Evolutionary conservation across 2,113 vertebrate genomes (phyloP).

Genomic region (Lepisosteus oculatus): DNA sequence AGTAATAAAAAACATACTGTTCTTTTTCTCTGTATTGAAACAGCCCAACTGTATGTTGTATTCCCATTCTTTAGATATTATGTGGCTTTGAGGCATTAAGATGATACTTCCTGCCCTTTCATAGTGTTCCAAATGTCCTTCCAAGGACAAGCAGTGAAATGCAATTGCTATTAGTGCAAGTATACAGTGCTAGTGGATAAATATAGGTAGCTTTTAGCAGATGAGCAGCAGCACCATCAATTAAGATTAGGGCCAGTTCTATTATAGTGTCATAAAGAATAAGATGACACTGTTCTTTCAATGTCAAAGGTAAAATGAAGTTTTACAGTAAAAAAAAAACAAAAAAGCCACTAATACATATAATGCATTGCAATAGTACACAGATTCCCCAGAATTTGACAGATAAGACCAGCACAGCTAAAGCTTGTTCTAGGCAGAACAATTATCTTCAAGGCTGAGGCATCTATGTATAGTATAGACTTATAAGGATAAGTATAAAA

Average conservation of each 20-base stretch:
- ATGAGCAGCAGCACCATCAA: slow-evolving; percentile 75
- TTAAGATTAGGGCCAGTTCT: slow-evolving; percentile 69
- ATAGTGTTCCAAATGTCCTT: slow-evolving; percentile 61
- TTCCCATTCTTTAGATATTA: slow-evolving; percentile 29
- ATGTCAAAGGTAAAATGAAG: slow-evolving; percentile 76
- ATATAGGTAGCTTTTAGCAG: slow-evolving; percentile 83
- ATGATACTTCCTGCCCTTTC: slow-evolving; percentile 55
- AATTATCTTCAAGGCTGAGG: too few species aligned
- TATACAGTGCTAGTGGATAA: slow-evolving; percentile 70
- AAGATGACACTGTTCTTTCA: slow-evolving; percentile 57
- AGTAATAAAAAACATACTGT: neutral
- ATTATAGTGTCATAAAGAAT: slow-evolving; percentile 67
- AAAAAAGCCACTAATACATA: slow-evolving; percentile 51
- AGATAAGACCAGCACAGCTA: too few species aligned
- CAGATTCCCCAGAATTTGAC: slow-evolving; percentile 30
- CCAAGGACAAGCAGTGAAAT: slow-evolving; percentile 78
- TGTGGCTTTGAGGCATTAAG: slow-evolving; percentile 49
- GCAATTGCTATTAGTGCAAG: slow-evolving; percentile 81
- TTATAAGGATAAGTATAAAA: too few species aligned
- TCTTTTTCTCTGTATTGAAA: slow-evolving; percentile 25
- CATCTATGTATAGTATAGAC: too few species aligned
- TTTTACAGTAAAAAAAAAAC: slow-evolving; percentile 31
- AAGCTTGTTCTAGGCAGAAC: too few species aligned
- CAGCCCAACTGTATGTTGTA: neutral
- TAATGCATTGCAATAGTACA: slow-evolving; percentile 61